A percentile compares a stretch with the other conserved stretches of the same genome.
Conservation (phyloP, 2,797 vertebrate species). For the Danio tinwini region DNA sequence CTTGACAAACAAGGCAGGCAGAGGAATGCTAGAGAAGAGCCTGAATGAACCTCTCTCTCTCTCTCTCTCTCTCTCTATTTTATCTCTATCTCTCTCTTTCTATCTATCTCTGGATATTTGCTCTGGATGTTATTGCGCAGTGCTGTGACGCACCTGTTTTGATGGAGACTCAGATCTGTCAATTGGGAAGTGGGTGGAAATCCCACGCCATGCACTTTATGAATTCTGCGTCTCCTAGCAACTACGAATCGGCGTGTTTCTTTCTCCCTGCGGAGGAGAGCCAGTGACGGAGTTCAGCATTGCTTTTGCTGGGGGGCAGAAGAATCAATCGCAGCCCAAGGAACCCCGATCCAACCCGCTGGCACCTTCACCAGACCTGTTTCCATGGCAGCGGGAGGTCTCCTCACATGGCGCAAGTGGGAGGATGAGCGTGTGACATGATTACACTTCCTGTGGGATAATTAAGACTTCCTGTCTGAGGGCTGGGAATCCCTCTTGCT, state of each 20-base stretch:
- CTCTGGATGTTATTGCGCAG: slow-evolving; percentile 52
- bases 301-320: slow-evolving; percentile 48
- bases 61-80: slow-evolving; percentile 17
- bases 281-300: slow-evolving; percentile 57
- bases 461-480: slow-evolving; percentile 59
- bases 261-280: slow-evolving; percentile 55
- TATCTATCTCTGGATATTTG: slow-evolving; percentile 24
- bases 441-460: slow-evolving; percentile 53
- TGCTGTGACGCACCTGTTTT: slow-evolving; percentile 69
- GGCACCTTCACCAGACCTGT: slow-evolving; percentile 34
- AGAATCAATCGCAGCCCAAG: slow-evolving; percentile 40
- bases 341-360: slow-evolving; percentile 42
- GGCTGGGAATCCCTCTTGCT: slow-evolving; percentile 55
- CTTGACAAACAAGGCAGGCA: neutral
- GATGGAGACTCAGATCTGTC: slow-evolving; percentile 66
- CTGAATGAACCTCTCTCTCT: slow-evolving; percentile 24
- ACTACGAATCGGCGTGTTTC: slow-evolving; percentile 58
- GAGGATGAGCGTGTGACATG: slow-evolving; percentile 56
- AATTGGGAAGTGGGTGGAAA: slow-evolving; percentile 71
- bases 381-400: slow-evolving; percentile 53
- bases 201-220: slow-evolving; percentile 69
- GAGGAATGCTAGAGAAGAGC: slow-evolving; percentile 12
- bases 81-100: slow-evolving; percentile 22
- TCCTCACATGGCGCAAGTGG: slow-evolving; percentile 60
- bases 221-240: slow-evolving; percentile 75